Evolutionary conservation across 2,888 invertebrate species (phyloP), one percentile per base, ranked within the genome.

Genomic region (Miltochrista miniata): DNA sequence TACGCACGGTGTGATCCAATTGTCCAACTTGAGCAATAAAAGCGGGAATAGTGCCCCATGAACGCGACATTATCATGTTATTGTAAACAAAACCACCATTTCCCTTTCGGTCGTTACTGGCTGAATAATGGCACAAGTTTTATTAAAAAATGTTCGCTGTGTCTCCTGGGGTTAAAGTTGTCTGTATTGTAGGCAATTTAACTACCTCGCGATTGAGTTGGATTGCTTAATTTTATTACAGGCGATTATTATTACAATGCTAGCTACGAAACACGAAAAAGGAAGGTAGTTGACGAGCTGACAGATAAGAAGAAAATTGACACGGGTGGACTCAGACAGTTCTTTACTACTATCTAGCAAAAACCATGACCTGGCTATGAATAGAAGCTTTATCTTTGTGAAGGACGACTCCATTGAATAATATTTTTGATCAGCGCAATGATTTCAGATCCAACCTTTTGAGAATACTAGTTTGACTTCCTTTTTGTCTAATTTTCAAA

Each of bases 31-130:
- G 4, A 44, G 48, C 53, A 62, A 68, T 67, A 67, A 67, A 67
- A 65, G 41, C 33, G 46, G 37, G 24, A 45, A 60, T 65, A 65
- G 68, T 65, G 61, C 54, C 58, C 56, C 64, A 53, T 56, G 52
- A 65, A 61, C 51, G 41, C 39, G 47, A 64, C 52, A 65, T 54
- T 58, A 62, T 68, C 55, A 52, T 67, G 69, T 67, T 68, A 67
- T 67, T 67, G 66, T 67, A 58, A 67, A 67, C 69, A 67, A 62
- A 65, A 59, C 56, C 65, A 47, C 54, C 55, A 51, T 18, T 41
- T 55, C 42, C 33, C 51, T 51, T 51, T 50, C 30, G 44, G 42
- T 45, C 53, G 51, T 57, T 54, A 64, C 51, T 13, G 45, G 29
- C 44, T 56, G 68, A 64, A 48, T 68, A 68, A 66, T 51, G 59